phyloP scores from a whole-genome alignment of 2,797 vertebrate species.

The Mareca penelope region DNA sequence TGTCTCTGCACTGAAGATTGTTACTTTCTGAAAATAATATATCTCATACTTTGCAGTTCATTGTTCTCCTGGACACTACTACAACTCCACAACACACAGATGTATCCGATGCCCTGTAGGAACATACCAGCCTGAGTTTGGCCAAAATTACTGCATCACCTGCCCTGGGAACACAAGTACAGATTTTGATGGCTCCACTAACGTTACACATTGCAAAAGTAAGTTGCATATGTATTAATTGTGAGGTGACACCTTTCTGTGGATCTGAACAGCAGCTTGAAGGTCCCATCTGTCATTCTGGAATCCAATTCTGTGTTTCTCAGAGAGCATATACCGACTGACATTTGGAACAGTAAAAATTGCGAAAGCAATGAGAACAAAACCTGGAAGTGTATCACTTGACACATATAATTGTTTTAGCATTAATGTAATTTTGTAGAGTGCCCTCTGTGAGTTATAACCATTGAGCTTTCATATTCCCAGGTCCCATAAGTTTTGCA shows the following conservation, averaged over 20 bases:
- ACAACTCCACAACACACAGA: slow-evolving; percentile 92
- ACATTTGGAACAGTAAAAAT: not conserved
- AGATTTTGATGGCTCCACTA: slow-evolving; percentile 95
- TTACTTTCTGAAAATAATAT: not conserved
- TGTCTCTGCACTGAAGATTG: not conserved
- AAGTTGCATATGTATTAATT: slow-evolving; percentile 38
- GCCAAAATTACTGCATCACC: slow-evolving; percentile 94
- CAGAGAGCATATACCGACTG: not conserved
- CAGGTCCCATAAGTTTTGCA: not conserved
- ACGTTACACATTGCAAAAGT: slow-evolving; percentile 97
- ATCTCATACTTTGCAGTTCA: slow-evolving; percentile 82
- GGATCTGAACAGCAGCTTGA: not conserved
- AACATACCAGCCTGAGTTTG: slow-evolving; percentile 94
- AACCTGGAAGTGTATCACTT: not conserved
- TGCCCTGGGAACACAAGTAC: slow-evolving; percentile 97
- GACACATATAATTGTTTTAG: not conserved
- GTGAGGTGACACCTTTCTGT: not conserved
- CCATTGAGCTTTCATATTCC: not conserved
- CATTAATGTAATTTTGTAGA: not conserved
- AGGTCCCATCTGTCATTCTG: not conserved
- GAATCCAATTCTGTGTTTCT: not conserved
- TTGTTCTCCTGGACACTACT: slow-evolving; percentile 95
- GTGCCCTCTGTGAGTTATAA: not conserved
- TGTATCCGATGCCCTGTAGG: slow-evolving; percentile 91
- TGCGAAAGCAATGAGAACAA: not conserved